Base-by-base conservation (phyloP, 1,140 invertebrate genomes). In the Hylaeus volcanicus region DNA sequence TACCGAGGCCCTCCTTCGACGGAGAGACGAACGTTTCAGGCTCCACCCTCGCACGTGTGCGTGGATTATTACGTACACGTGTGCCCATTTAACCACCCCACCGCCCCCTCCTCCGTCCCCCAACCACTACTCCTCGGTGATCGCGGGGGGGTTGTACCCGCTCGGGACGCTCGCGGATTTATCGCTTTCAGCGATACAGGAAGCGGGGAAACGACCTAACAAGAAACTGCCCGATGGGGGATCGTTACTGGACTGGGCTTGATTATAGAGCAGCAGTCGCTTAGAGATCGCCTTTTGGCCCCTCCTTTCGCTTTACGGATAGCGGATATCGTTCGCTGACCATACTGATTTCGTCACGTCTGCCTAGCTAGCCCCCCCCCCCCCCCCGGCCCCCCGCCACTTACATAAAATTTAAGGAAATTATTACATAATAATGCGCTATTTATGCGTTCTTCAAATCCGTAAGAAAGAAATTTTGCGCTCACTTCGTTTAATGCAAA, bases 61-160 rank as follows among this genome's bases (percentile, higher is more conserved):
- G 63, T 80, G 71, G 83, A 85, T 88, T 83, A 86, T 87, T 83
- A 86, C 79, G 76, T 86, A 74, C 86, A 88, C 86, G 86, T 88
- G 86, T 84, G 86, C 58, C 61, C 69, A 79, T 87, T 87, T 80
- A 84, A 66, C 43, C 76, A 66, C 43, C 76, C 68, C 68, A 60
- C 48, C 53, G 3, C 43, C 3, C 43, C 43, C 26, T 26, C 43
- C 43, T 45, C 43, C 3, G 43, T 5, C 1, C 43, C 37, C 26
- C 60, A 26, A 26, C 26, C 26, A 0, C 26, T 26, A 26, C 26
- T 26, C 26, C 26, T 26, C 39, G 5, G 39, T 5, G 39, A 15
- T 41, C 41, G 4, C 61, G 39, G 12, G 9, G 51, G 51, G 48
- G 51, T 8, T 66, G 74, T 74, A 83, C 74, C 43, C 39, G 61